Evolutionary conservation across 1,140 invertebrate species (phyloP).

Genomic region (Drosophila varians): DNA sequence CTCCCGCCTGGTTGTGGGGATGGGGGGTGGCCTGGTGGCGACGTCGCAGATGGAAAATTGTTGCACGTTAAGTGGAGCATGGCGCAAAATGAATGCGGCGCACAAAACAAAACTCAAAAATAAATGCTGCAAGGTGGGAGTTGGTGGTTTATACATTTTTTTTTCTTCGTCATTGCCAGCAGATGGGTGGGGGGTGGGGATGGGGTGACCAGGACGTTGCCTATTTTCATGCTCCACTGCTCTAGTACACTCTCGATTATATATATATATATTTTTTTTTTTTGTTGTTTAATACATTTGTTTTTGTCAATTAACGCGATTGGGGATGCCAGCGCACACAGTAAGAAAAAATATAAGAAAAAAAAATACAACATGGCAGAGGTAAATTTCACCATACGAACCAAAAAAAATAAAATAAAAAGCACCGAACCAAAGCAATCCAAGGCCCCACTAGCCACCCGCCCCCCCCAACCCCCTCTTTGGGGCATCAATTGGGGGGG

Average conservation of each 20-base stretch:
- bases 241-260: constrained; percentile 5
- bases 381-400: constrained; percentile 66
- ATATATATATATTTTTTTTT: constrained; percentile 15
- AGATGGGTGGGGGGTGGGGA: neutral
- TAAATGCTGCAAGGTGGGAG: constrained; percentile 38
- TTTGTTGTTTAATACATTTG: constrained; percentile 42
- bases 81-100: constrained; percentile 48
- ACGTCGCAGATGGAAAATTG: constrained; percentile 51
- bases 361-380: constrained; percentile 69
- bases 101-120: constrained; percentile 57
- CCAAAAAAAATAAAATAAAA: constrained; percentile 45
- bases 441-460: too few species aligned
- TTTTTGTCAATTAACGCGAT: constrained; percentile 73
- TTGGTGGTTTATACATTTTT: neutral
- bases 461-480: neutral
- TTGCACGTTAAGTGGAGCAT: constrained; percentile 78
- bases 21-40: constrained; percentile 22
- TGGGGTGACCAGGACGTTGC: constrained; percentile 59
- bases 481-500: neutral
- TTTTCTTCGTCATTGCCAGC: neutral
- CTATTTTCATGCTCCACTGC: constrained; percentile 62
- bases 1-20: constrained; percentile 16
- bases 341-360: constrained; percentile 48
- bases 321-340: constrained; percentile 55
- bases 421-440: too few species aligned